These are phyloP conservation scores for Eubucco bourcierii DNA, from an alignment of 2,113 vertebrate genomes.

Conservation along the genomic window DNA sequence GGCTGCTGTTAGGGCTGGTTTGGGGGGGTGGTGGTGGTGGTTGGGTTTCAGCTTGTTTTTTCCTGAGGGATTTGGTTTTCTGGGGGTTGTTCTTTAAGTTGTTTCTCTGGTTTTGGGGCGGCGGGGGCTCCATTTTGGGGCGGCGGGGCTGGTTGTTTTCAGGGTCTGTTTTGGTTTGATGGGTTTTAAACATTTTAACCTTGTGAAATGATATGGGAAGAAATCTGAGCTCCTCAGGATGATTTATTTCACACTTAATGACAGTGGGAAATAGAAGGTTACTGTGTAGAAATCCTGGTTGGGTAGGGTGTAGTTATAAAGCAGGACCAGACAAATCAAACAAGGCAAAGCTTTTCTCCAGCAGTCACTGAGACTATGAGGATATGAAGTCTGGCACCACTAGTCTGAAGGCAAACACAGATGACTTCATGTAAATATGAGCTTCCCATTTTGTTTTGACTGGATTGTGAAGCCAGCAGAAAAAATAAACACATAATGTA, in stretches of 20 bases:
- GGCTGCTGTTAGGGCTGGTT: no score
- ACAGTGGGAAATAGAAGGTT: background rate
- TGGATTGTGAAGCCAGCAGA: background rate
- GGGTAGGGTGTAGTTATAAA: background rate
- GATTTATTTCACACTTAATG: background rate
- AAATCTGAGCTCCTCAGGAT: background rate
- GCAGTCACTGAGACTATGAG: background rate
- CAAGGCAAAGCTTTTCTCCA: background rate
- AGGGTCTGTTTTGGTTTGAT: background rate
- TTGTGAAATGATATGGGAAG: no score
- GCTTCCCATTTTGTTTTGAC: background rate
- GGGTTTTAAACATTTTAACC: background rate
- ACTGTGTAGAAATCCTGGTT: background rate
- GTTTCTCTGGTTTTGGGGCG: no score
- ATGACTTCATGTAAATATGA: background rate
- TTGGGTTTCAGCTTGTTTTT: no score
- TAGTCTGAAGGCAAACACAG: background rate
- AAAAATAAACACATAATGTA: background rate
- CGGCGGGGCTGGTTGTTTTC: rapidly evolving
- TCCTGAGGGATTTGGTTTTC: no score
- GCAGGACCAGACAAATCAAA: background rate
- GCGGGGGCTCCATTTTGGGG: no score
- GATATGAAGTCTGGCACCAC: background rate
- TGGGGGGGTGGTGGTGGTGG: no score
- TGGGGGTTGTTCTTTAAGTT: no score